Evolutionary conservation across 2,113 vertebrate genomes (phyloP).

Genomic region (Agapornis roseicollis): DNA sequence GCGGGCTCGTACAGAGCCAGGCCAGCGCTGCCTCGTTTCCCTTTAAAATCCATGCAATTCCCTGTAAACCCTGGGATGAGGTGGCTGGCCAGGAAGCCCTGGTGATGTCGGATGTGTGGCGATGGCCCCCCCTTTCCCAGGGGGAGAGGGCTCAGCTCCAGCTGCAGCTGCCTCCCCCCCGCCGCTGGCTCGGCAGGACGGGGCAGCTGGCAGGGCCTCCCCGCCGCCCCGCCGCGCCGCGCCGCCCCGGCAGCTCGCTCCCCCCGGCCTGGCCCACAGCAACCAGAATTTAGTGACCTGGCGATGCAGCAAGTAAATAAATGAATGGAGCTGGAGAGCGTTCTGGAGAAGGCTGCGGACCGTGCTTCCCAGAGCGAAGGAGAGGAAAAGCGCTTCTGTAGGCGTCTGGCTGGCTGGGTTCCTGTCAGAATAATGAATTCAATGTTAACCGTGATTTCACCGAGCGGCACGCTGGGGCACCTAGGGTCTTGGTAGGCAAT

Average conservation of each 20-base stretch:
- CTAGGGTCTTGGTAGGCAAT: slow-evolving; percentile 10
- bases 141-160: neutral
- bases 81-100: slow-evolving; percentile 38
- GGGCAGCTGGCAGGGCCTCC: slow-evolving; percentile 32
- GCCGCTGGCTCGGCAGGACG: neutral
- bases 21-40: neutral
- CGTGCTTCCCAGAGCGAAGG: slow-evolving; percentile 39
- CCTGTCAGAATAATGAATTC: slow-evolving; percentile 63
- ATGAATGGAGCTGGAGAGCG: slow-evolving; percentile 50
- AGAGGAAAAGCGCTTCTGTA: slow-evolving; percentile 60
- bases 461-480: slow-evolving; percentile 19
- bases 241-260: neutral
- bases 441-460: slow-evolving; percentile 44
- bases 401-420: slow-evolving; percentile 65
- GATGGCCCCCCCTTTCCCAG: slow-evolving; percentile 13
- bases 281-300: slow-evolving; percentile 60
- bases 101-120: slow-evolving; percentile 6
- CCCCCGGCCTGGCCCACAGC: neutral
- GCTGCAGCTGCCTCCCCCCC: neutral
- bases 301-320: slow-evolving; percentile 57
- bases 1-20: neutral
- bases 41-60: neutral
- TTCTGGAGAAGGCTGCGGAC: slow-evolving; percentile 45
- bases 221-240: rapidly evolving
- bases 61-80: slow-evolving; percentile 4